phyloP scores from a whole-genome alignment of 2,797 vertebrate genomes.

The Premnoplex brunnescens region DNA sequence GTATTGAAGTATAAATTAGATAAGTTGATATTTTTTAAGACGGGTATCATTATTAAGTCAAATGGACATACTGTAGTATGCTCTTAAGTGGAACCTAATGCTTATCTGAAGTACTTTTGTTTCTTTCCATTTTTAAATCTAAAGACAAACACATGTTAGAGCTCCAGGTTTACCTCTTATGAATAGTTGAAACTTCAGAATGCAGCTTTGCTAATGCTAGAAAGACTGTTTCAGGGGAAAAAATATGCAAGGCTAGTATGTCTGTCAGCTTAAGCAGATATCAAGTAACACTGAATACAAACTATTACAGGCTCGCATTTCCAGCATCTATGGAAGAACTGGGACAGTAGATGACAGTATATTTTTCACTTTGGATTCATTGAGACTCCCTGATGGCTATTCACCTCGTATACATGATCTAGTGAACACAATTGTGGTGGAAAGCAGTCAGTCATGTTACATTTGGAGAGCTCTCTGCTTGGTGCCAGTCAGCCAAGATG shows the following conservation, averaged over 20 bases:
- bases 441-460: slow-evolving; percentile 91
- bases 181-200: background rate
- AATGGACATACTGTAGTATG: background rate
- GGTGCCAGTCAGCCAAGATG: slow-evolving; percentile 74
- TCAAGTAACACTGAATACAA: background rate
- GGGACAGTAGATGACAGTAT: slow-evolving; percentile 88
- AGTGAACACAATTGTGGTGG: slow-evolving; percentile 89
- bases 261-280: background rate
- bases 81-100: background rate
- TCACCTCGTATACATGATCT: slow-evolving; percentile 78
- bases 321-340: slow-evolving; percentile 79
- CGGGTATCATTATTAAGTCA: background rate
- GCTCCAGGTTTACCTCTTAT: background rate
- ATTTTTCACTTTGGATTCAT: slow-evolving; percentile 89
- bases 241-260: background rate
- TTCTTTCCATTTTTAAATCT: background rate
- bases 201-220: background rate
- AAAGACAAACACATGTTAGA: background rate
- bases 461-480: slow-evolving; percentile 93
- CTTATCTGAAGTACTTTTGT: background rate
- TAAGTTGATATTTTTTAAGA: background rate
- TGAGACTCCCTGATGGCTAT: slow-evolving; percentile 85
- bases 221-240: background rate
- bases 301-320: slow-evolving; percentile 82
- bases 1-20: background rate